These are phyloP conservation scores for Parnassius smintheus DNA, from an alignment of 2,888 invertebrate genomes.

Conservation along the genomic window DNA sequence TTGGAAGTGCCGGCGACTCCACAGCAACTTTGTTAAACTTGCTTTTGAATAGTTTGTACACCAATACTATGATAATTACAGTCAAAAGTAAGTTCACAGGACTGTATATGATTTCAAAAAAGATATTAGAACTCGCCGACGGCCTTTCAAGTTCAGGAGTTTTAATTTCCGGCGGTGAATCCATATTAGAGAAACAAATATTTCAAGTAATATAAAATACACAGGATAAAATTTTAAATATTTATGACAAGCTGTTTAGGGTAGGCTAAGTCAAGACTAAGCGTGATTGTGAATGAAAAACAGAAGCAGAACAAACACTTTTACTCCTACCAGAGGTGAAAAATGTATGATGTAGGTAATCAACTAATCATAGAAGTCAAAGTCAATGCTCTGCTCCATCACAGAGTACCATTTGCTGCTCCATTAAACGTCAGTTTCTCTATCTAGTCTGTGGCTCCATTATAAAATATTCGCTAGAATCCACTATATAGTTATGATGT, in stretches of 20 bases:
- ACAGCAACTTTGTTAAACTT: slow-evolving; percentile 55
- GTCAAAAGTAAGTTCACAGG: slow-evolving; percentile 85
- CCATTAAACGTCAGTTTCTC: no score
- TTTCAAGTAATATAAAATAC: not conserved
- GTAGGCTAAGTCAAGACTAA: slow-evolving; percentile 25
- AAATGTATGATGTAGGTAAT: no score
- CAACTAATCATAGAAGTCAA: no score
- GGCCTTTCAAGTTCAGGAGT: slow-evolving; percentile 45
- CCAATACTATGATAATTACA: slow-evolving; percentile 82
- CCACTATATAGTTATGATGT: no score
- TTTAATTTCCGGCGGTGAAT: slow-evolving; percentile 56
- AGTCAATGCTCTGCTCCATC: no score
- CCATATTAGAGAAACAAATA: slow-evolving; percentile 42
- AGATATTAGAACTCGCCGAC: slow-evolving; percentile 53
- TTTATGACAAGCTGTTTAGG: slow-evolving; percentile 20
- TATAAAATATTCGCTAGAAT: no score
- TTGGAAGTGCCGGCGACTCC: slow-evolving; percentile 82
- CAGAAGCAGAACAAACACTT: no score
- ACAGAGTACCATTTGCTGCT: no score
- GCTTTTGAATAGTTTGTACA: slow-evolving; percentile 84
- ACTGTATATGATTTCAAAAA: slow-evolving; percentile 80
- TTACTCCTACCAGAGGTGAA: no score
- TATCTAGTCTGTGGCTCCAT: no score
- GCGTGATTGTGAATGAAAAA: no score
- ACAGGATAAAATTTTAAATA: slow-evolving; percentile 2